Percentiles rank a stretch among this genome's conserved stretches.
Conservation (phyloP, 64 coral and sea anemone genomes). For the Orbicella faveolata region DNA sequence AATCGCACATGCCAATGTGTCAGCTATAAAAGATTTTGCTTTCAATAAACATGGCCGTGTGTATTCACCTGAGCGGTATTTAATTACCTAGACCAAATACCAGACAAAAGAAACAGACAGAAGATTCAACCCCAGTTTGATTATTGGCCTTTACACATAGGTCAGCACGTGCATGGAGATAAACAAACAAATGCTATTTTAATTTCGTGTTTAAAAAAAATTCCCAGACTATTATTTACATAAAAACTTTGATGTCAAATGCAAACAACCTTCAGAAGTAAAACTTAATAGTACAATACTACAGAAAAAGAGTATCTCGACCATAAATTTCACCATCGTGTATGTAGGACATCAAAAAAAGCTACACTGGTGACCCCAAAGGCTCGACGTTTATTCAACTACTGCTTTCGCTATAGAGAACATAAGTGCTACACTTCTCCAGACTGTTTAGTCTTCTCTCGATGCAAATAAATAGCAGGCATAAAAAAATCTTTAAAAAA, state of each 20-base stretch:
- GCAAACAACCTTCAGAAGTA: not conserved
- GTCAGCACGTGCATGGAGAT: conserved; percentile 6
- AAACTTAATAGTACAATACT: not conserved
- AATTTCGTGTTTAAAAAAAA: not conserved
- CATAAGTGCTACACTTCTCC: not conserved
- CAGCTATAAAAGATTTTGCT: not conserved
- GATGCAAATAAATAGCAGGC: conserved; percentile 42
- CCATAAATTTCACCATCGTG: not conserved
- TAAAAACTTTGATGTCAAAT: conserved; percentile 5
- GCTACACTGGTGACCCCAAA: not conserved
- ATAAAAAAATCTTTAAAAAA: not conserved
- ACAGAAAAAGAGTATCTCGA: not conserved
- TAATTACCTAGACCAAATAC: not conserved
- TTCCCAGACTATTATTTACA: conserved; percentile 28
- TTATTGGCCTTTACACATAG: conserved; percentile 3
- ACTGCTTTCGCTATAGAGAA: not conserved
- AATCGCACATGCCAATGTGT: not conserved
- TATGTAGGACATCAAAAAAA: not conserved
- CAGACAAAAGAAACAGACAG: conserved; percentile 14
- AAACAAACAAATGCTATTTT: conserved; percentile 15
- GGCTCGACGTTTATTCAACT: not conserved
- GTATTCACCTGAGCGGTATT: not conserved
- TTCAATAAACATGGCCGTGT: not conserved
- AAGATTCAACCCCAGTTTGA: not conserved
- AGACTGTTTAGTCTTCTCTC: conserved; percentile 59